phyloP scores from a whole-genome alignment of 2,113 vertebrate species.

The Hippopotamus amphibius region DNA sequence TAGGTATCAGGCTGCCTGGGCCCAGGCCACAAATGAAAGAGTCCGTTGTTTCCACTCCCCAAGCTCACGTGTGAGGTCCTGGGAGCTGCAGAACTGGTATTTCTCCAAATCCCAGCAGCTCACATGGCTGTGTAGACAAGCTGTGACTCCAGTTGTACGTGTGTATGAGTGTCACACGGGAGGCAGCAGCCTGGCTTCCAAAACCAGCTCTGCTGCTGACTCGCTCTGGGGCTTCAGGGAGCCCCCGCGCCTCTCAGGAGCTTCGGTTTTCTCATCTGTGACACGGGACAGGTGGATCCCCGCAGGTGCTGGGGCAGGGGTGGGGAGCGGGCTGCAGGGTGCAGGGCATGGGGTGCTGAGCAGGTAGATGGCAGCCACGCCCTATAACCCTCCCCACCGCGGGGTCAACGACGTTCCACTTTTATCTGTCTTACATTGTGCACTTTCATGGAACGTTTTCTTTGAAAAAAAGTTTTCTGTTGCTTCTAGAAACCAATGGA shows the following conservation, averaged over 20 bases:
- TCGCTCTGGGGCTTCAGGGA: not conserved
- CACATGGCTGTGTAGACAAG: slow-evolving; percentile 54
- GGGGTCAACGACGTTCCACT: not conserved
- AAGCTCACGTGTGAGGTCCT: slow-evolving; percentile 24
- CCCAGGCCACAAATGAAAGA: slow-evolving; percentile 65
- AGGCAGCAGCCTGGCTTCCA: not conserved
- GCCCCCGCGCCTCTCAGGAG: not conserved
- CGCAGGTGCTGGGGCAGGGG: not conserved
- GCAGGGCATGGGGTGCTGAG: not conserved
- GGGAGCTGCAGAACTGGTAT: slow-evolving; percentile 71
- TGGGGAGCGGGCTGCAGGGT: too few species aligned
- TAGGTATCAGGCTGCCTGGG: slow-evolving; percentile 20
- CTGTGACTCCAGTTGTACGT: slow-evolving; percentile 29
- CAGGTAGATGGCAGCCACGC: not conserved
- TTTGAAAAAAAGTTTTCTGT: not conserved
- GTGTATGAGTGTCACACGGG: not conserved
- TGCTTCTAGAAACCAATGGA: not conserved
- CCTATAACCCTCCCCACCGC: too few species aligned
- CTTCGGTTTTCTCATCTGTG: not conserved
- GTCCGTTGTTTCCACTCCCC: slow-evolving; percentile 60
- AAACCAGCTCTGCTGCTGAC: not conserved
- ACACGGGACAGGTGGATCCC: not conserved
- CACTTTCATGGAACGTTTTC: not conserved
- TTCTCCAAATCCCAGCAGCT: slow-evolving; percentile 66
- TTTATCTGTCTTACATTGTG: not conserved